phyloP scores from a whole-genome alignment of 1,140 invertebrate species.

The Lordiphosa stackelbergi region DNA sequence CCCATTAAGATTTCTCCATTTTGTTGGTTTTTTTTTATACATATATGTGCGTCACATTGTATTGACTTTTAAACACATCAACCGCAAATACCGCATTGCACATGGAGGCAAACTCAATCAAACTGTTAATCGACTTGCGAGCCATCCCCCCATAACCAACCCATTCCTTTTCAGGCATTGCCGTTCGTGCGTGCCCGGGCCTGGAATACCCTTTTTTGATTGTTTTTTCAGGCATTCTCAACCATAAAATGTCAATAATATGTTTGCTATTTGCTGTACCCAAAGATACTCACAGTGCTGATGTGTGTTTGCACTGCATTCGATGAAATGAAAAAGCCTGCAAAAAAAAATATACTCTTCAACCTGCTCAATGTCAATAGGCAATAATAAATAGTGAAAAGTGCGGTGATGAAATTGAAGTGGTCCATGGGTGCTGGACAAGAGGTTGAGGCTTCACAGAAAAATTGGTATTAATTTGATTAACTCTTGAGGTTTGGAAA shows the following conservation, averaged over 20 bases:
- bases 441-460: not conserved
- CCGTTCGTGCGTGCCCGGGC: conserved; percentile 10
- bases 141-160: too few species aligned
- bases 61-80: conserved; percentile 45
- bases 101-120: conserved; percentile 33
- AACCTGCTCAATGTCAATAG: conserved; percentile 34
- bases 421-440: not conserved
- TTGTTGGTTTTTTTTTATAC: not conserved
- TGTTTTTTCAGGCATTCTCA: conserved; percentile 31
- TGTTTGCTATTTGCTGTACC: conserved; percentile 32
- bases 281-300: too few species aligned
- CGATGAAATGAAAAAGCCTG: conserved; percentile 2
- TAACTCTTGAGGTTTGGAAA: conserved; percentile 7
- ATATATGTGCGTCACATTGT: conserved; percentile 6
- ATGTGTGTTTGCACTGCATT: conserved; percentile 36
- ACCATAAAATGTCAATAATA: conserved; percentile 54
- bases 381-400: conserved; percentile 29
- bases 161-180: not conserved
- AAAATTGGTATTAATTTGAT: conserved; percentile 1
- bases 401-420: not conserved
- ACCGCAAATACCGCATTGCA: conserved; percentile 41
- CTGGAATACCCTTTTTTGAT: conserved; percentile 26
- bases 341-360: conserved; percentile 4
- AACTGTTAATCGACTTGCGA: conserved; percentile 49
- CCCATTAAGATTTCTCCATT: conserved; percentile 26